phyloP scores from a whole-genome alignment of 2,113 vertebrate genomes.

The Sisor rabdophorus region DNA sequence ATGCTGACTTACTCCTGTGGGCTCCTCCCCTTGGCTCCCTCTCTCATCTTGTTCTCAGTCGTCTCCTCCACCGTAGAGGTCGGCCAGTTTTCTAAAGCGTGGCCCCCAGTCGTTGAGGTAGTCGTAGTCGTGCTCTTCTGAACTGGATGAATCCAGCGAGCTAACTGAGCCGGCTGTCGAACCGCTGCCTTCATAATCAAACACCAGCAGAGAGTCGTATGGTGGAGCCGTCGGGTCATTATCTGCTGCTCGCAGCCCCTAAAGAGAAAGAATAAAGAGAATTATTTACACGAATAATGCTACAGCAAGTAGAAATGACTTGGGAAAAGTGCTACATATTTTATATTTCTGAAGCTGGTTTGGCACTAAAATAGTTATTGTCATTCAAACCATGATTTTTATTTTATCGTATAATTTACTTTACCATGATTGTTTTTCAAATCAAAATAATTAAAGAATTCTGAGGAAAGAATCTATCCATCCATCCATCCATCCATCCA shows the following conservation, averaged over 20 bases:
- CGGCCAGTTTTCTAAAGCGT: conserved; percentile 93
- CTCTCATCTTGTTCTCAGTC: conserved; percentile 73
- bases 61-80: conserved; percentile 90
- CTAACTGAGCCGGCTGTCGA: conserved; percentile 91
- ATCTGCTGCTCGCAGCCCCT: conserved; percentile 91
- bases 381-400: not conserved
- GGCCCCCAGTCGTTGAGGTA: conserved; percentile 92
- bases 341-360: not conserved
- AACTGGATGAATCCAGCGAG: conserved; percentile 89
- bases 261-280: conserved; percentile 4
- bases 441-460: no score
- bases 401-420: conserved; percentile 12
- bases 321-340: not conserved
- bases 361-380: not conserved
- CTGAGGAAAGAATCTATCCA: no score
- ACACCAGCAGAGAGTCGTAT: conserved; percentile 93
- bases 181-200: conserved; percentile 95
- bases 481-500: not conserved
- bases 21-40: conserved; percentile 31
- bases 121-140: conserved; percentile 90
- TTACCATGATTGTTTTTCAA: conserved; percentile 15
- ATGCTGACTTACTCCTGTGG: conserved; percentile 21
- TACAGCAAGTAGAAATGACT: not conserved
- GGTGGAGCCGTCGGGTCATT: conserved; percentile 92
- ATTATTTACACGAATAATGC: not conserved